Evolutionary conservation across 1,140 invertebrate genomes (phyloP).

Genomic region (Pseudomyrmex gracilis): DNA sequence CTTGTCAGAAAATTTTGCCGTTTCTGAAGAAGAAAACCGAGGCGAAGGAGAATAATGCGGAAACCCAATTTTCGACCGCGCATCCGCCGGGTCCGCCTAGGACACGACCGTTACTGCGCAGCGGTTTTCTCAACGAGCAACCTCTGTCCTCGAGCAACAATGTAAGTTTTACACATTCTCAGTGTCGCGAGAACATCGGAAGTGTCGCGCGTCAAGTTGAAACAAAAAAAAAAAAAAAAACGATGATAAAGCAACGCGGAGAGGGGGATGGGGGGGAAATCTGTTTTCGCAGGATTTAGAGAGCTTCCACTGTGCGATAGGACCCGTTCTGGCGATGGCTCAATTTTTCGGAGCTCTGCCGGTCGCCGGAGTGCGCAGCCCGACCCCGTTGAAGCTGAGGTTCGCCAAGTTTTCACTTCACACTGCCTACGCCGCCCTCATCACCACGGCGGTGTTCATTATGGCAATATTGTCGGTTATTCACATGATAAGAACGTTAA

Average conservation of each 20-base stretch:
- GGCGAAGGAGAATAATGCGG: background rate
- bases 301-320: constrained; percentile 80
- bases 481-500: constrained; percentile 81
- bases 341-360: constrained; percentile 83
- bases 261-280: background rate
- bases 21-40: constrained; percentile 10
- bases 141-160: background rate
- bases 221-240: background rate
- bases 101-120: constrained; percentile 22
- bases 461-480: constrained; percentile 75
- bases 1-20: constrained; percentile 18
- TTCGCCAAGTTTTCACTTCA: constrained; percentile 72
- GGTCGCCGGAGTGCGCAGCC: constrained; percentile 70
- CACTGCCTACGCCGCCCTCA: constrained; percentile 70
- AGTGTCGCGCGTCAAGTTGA: background rate
- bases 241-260: background rate
- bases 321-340: constrained; percentile 74
- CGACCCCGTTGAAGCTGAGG: constrained; percentile 70
- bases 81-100: background rate
- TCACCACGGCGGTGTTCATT: constrained; percentile 65
- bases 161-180: background rate
- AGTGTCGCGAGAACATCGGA: background rate
- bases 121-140: background rate
- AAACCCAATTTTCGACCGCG: background rate
- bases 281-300: constrained; percentile 75